These are phyloP conservation scores for Phalacrocorax brasilianus DNA, from an alignment of 2,113 vertebrate species.

Conservation along the genomic window DNA sequence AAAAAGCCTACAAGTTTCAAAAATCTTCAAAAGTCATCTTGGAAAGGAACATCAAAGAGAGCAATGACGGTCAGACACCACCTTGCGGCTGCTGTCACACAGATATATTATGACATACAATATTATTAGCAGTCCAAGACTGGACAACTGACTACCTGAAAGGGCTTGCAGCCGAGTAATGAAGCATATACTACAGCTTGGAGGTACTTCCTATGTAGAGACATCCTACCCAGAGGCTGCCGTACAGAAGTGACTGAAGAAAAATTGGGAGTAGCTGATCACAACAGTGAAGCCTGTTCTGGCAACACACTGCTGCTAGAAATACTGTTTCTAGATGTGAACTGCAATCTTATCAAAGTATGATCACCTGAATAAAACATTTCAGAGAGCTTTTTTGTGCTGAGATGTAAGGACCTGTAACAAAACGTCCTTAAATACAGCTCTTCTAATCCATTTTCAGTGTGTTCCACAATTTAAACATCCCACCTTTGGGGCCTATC, in stretches of 20 bases:
- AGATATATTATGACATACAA: too few relatives aligned
- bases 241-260: background rate
- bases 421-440: background rate
- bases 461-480: background rate
- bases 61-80: background rate
- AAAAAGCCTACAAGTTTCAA: background rate
- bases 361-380: background rate
- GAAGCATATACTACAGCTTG: background rate
- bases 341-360: background rate
- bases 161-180: background rate
- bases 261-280: background rate
- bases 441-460: background rate
- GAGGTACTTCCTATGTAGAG: background rate
- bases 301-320: background rate
- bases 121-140: too few relatives aligned
- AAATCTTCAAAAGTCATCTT: background rate
- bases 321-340: background rate
- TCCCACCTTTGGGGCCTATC: background rate
- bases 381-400: background rate
- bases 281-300: background rate
- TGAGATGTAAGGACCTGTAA: background rate
- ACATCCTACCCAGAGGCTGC: background rate
- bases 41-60: background rate
- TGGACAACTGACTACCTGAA: background rate
- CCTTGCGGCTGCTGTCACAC: background rate